Evolutionary conservation across 1,140 invertebrate genomes (phyloP).

Genomic region (Danaus melanippus): DNA sequence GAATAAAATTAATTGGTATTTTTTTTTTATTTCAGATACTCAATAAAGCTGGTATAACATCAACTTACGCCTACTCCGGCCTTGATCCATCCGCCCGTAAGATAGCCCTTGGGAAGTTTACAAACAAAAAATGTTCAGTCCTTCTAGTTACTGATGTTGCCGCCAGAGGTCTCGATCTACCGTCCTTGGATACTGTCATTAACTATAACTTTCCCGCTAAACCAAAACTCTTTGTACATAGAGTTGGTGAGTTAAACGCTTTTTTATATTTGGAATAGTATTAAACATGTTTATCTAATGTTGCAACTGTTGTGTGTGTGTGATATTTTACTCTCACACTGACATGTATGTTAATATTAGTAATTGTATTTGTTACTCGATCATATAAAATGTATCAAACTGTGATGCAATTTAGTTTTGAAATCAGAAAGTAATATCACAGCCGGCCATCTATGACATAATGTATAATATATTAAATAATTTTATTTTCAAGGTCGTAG

Average conservation of each 20-base stretch:
- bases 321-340: too few species aligned
- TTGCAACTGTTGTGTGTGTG: constrained; percentile 9
- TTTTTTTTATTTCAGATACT: constrained; percentile 79
- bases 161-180: constrained; percentile 97
- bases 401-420: too few species aligned
- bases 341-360: too few species aligned
- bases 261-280: neutral
- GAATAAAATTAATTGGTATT: too few species aligned
- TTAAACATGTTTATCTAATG: neutral
- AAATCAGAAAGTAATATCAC: too few species aligned
- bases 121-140: constrained; percentile 82
- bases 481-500: constrained; percentile 82
- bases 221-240: constrained; percentile 97
- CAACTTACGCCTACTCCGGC: constrained; percentile 94
- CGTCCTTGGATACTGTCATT: constrained; percentile 95
- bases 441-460: too few species aligned
- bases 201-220: constrained; percentile 98
- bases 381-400: too few species aligned
- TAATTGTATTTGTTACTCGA: too few species aligned
- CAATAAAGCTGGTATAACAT: constrained; percentile 83
- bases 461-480: too few species aligned
- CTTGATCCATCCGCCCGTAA: constrained; percentile 96
- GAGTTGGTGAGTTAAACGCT: constrained; percentile 86
- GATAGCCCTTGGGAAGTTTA: constrained; percentile 95
- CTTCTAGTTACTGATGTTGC: constrained; percentile 98